Evolutionary conservation across 2,113 vertebrate genomes (phyloP), one percentile per base, ranked within the genome.

Genomic region (Glareola pratincola): DNA sequence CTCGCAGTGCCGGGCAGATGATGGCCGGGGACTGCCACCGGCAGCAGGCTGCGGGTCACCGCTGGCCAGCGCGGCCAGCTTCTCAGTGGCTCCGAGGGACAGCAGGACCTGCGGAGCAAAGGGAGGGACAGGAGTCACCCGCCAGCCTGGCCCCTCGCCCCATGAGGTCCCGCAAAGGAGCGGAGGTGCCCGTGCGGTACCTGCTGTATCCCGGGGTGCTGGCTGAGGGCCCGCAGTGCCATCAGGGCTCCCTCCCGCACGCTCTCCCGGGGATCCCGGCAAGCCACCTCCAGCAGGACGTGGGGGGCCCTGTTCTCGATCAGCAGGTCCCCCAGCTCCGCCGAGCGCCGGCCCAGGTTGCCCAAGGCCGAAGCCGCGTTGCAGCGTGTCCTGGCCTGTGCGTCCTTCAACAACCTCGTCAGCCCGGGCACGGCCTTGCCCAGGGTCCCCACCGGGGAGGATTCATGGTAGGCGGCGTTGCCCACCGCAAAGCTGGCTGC

Each of bases 401-500:
- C 26, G 17, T 98, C 98, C 0, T 89, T 81, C 59, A 98, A 77
- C 36, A 98, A 95, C 69, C 45, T 71, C 16, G 43, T 96, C 74
- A 98, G 86, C 64, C 68, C 4, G 12, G 98, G 98, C 45, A 98
- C 93, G 0, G 98, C 98, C 23, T 85, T 80, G 59, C 90, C 86
- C 68, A 98, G 82, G n/a, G 56, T 57, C 34, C 43, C 87, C 0
- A 51, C 72, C 0, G 91, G 93, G 10, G 71, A 96, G 22, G 86
- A 96, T 3, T 37, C 48, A 0, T 97, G 96, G 83, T 96, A 97
- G 41, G 98, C 96, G 0, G 97, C 98, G 0, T 98, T 98, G 63
- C 98, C 98, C 57, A 98, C 92, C 0, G 98, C 98, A 8, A 98
- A 98, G 72, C 94, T 97, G 76, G 98, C 98, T 13, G 96, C 95